Evolutionary conservation across 2,888 invertebrate species (phyloP), one percentile per base, ranked within the genome.

Genomic region (Calephelis perditalis): DNA sequence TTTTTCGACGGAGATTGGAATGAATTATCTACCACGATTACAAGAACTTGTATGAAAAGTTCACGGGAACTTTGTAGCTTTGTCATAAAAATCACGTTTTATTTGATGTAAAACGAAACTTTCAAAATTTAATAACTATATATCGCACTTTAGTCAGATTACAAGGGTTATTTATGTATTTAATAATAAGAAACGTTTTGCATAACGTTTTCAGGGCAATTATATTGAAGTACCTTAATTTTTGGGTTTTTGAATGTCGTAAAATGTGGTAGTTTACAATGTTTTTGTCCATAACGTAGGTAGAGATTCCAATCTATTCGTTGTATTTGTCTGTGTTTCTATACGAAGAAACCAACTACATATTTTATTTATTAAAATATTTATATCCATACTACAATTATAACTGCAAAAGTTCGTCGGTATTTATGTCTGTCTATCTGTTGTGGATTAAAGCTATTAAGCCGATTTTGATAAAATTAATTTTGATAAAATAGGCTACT

Each of bases 1-100:
- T 54, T 36, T 54, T 54, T 54, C 54, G 54, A 54, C n/a, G 54
- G 54, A 11, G 36, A 54, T 36, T 54, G 35, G 35, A 36, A 54
- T 54, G 54, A 54, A 54, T 54, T 54, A 54, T 54, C 35, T 54
- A 7, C 36, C 36, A 36, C 26, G 36, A 36, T 54, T 54, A 36
- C 35, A 36, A 35, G 54, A 54, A 54, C 54, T 35, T 11, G 7
- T 35, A 54, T n/a, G 54, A 54, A 54, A 54, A 54, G 54, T 54
- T 54, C 54, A 52, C 1, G 35, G 47, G 52, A 26, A 52, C 49
- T 52, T 52, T 52, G 52, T 52, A 52, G 52, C 52, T 66, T 61
- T 61, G 64, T 63, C 66, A 64, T 68, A 70, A 70, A 68, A 62
- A 63, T 57, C 11, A 58, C 62, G 59, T 58, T 70, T 68, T 68